Base-by-base conservation (phyloP, 35 echinoderm and acorn worm species). In the Strongylocentrotus purpuratus region DNA sequence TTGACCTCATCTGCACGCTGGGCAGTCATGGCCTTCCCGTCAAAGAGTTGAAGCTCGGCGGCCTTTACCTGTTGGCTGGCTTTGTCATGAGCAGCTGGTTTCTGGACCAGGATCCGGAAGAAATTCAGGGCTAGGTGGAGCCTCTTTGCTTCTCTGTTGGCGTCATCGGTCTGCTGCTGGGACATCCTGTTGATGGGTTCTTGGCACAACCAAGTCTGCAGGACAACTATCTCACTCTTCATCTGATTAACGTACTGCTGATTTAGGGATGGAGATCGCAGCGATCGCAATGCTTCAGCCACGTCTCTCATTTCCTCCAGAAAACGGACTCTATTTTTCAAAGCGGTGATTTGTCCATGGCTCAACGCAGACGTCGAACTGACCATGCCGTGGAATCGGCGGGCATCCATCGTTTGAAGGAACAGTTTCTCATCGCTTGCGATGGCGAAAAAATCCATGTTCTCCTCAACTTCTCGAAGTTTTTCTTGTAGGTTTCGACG, bases 101-200 rank as follows among this genome's bases (percentile, higher is more conserved):
- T 45, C 13, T 15, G 20, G 33, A 28, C 45, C 33, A 89, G 33
- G 32, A 89, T 45, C 32, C 15, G 12, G 87, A 89, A 46, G 12
- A 41, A 14, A 15, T 89, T 33, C 20, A 89, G 33, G 17, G 31
- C 87, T 89, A 89, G 45, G 0, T 89, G 32, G 7, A 15, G 33
- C 33, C 87, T 89, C 20, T 15, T 12, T 5, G 87, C 87, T 89
- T 89, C 87, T 5, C 32, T 41, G 87, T 89, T 89, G 14, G 87
- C 87, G 33, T 89, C 87, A 45, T 33, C 25, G 12, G 45, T 46
- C 45, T 89, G 87, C 45, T 89, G 87, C 33, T 33, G 87, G 14
- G 87, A 89, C 87, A 89, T 89, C 20, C 87, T 89, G 33, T 33
- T 89, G 87, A 89, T 89, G 12, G 32, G 33, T 32, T 46, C 87